Base-by-base conservation (phyloP, 1,140 invertebrate species). In the Aphelenchoides avenae region DNA sequence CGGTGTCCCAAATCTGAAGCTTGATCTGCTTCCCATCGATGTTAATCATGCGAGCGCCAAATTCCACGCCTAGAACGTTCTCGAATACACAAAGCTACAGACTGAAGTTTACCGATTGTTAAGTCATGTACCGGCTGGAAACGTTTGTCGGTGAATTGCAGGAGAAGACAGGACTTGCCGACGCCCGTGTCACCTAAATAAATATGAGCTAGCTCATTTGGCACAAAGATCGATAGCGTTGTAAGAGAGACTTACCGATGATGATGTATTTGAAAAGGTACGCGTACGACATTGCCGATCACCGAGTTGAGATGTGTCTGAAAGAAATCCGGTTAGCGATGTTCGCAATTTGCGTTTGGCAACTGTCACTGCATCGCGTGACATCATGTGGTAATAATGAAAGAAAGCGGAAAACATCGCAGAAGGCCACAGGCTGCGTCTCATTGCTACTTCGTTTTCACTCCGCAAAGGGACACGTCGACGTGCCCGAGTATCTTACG, bases 241-340 rank as follows among this genome's bases (percentile, higher is more conserved):
- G n/a, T 33, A 27, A 30, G 33, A 7, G 7, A 41, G 30, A 42
- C 34, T 27, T 98, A 52, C 93, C 94, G 80, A 99, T 99, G 73
- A 99, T 97, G 76, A 99, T 99, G 81, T 98, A 98, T 84, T 99
- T 99, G 81, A 99, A 98, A 66, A 99, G 84, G 83, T 97, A 98
- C 44, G 94, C 91, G 85, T 99, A 99, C 64, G 93, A 93, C 93
- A 98, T 98, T 46, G 20, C 56, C 42, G n/a, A 36, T 36, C 34
- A n/a, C n/a, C n/a, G n/a, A n/a, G n/a, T n/a, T n/a, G n/a, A n/a
- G n/a, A n/a, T n/a, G n/a, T n/a, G n/a, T n/a, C n/a, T n/a, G n/a
- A n/a, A n/a, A n/a, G n/a, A n/a, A n/a, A n/a, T n/a, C n/a, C n/a
- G n/a, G n/a, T n/a, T n/a, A n/a, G n/a, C n/a, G n/a, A n/a, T n/a